Base-by-base conservation (phyloP, 2,888 invertebrate genomes). In the Aspidiotus destructor region DNA sequence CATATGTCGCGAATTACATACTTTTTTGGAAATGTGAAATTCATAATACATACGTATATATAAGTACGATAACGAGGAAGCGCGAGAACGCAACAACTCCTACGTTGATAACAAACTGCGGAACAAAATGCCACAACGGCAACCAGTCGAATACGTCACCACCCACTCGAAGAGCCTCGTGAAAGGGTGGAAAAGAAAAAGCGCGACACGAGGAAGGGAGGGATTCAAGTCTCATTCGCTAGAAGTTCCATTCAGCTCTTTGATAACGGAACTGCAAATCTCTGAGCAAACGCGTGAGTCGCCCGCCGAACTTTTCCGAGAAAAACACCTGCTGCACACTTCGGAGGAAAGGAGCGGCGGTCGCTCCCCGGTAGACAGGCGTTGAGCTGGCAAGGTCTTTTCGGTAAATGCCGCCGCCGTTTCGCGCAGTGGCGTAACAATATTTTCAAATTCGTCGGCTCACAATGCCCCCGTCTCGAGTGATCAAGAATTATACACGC, bases 121-220 rank as follows among this genome's bases (percentile, higher is more conserved):
- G 48, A 48, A 48, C 48, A 48, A 48, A 48, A 48, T n/a, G n/a
- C 48, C 48, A 48, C 48, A 48, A 48, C 48, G 48, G 48, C 48
- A n/a, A 48, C 48, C 48, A 48, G 48, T 48, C 48, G 28, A 28
- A 48, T 48, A 48, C 48, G 48, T 48, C 48, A 48, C 48, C 48
- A 48, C 48, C 48, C 48, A 48, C 48, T 48, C 48, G 6, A 48
- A 11, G 48, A 48, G n/a, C 48, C n/a, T 48, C 48, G 48, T 13
- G 48, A 48, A 48, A 48, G 48, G 48, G 48, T 48, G 48, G 48
- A n/a, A 44, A 48, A 48, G n/a, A 48, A 48, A 48, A n/a, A 2
- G 48, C 48, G n/a, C 48, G 48, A n/a, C 48, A n/a, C 11, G 48
- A 6, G 48, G 11, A n/a, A 48, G 48, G 48, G 48, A 13, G 48